Evolutionary conservation across 2,113 vertebrate species (phyloP).

Genomic region (Piprites chloris): DNA sequence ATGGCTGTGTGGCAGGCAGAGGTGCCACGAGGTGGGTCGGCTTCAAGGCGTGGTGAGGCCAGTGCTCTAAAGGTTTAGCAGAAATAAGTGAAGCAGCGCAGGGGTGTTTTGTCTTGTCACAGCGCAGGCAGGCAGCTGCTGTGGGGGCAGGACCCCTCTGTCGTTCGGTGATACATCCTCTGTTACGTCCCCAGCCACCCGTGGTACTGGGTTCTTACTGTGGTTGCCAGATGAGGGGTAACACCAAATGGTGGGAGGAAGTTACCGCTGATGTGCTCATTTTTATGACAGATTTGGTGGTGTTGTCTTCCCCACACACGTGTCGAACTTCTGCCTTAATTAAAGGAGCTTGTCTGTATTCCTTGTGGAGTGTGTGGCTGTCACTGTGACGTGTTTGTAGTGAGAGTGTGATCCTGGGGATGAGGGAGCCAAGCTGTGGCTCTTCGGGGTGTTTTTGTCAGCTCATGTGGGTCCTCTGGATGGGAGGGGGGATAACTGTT

Average conservation of each 20-base stretch:
- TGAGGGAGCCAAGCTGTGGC: background rate
- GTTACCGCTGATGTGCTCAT: fast-evolving
- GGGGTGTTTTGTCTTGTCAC: background rate
- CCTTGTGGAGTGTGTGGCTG: background rate
- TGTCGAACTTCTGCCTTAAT: background rate
- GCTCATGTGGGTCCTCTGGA: fast-evolving
- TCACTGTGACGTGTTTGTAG: background rate
- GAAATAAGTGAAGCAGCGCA: background rate
- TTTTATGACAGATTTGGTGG: background rate
- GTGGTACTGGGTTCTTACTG: fast-evolving
- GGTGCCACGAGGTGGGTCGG: fast-evolving
- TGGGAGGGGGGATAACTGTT: background rate
- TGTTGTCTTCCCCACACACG: fast-evolving
- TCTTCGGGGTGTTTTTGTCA: background rate
- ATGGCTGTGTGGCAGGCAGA: background rate
- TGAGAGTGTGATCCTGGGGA: no score
- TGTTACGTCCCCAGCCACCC: fast-evolving
- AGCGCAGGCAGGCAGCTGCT: background rate
- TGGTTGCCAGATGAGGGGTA: no score
- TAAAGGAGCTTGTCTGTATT: background rate
- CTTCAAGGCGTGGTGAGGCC: fast-evolving
- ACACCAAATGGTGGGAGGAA: background rate
- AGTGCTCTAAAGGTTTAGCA: fast-evolving
- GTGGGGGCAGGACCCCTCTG: fast-evolving
- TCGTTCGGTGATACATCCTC: no score